A percentile compares a stretch with the other conserved stretches of the same genome.
phyloP scores from a whole-genome alignment of 2,888 invertebrate species.

The Mallateleia sp. region DNA sequence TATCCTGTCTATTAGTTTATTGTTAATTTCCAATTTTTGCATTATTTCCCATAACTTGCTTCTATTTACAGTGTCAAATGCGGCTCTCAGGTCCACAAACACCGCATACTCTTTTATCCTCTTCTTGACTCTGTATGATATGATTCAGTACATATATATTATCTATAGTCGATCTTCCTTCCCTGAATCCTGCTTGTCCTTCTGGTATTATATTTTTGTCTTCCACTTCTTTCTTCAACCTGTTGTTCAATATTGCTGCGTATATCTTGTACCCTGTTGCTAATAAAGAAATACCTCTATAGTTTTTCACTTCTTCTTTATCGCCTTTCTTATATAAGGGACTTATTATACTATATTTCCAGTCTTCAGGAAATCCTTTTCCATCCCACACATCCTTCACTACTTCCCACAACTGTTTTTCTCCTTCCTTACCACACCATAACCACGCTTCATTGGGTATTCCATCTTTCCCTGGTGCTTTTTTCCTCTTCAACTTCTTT shows the following conservation, averaged over 20 bases:
- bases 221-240: background rate
- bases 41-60: background rate
- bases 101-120: background rate
- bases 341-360: background rate
- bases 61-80: too few relatives aligned
- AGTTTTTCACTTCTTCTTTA: slow-evolving; percentile 14
- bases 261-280: slow-evolving; percentile 13
- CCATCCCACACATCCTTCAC: slow-evolving; percentile 11
- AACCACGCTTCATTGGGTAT: slow-evolving; percentile 21
- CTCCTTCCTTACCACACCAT: slow-evolving; percentile 5
- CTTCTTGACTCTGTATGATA: background rate
- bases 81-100: background rate
- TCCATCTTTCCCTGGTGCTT: slow-evolving; percentile 38
- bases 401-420: background rate
- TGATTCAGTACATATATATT: slow-evolving; percentile 15
- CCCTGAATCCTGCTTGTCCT: slow-evolving; percentile 4
- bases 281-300: slow-evolving; percentile 1
- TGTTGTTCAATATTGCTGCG: slow-evolving; percentile 4
- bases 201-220: background rate
- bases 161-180: slow-evolving; percentile 8
- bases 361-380: slow-evolving; percentile 5
- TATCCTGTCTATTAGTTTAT: too few relatives aligned
- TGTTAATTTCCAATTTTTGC: too few relatives aligned
- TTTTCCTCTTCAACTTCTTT: slow-evolving; percentile 11
- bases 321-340: slow-evolving; percentile 12